phyloP scores from a whole-genome alignment of 2,888 invertebrate species.

The Drosophila anomelani region DNA sequence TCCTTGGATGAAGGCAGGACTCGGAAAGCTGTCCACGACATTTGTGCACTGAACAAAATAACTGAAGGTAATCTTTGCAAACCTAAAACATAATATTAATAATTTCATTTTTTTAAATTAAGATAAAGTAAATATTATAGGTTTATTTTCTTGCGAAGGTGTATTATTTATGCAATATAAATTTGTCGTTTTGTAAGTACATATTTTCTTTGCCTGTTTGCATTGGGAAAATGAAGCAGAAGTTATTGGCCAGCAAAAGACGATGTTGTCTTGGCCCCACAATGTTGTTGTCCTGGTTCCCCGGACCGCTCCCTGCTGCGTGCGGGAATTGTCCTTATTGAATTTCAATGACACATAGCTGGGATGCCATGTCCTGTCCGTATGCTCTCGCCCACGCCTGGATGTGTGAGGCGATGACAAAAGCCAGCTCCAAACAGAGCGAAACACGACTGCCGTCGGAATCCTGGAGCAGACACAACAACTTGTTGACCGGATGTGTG shows the following conservation, averaged over 20 bases:
- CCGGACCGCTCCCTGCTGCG: constrained; percentile 17
- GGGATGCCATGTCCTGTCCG: constrained; percentile 42
- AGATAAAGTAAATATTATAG: no score
- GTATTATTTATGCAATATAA: neutral
- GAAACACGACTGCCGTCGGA: constrained; percentile 31
- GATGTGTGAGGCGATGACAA: constrained; percentile 61
- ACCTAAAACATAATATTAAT: neutral
- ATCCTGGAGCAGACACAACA: constrained; percentile 50
- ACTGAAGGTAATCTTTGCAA: rapidly evolving
- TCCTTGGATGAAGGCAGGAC: constrained; percentile 41
- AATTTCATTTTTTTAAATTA: neutral
- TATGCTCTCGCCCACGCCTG: constrained; percentile 35
- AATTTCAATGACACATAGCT: constrained; percentile 71
- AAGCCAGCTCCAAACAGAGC: constrained; percentile 39
- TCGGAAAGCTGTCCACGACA: constrained; percentile 19
- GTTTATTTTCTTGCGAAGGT: rapidly evolving
- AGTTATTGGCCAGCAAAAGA: constrained; percentile 69
- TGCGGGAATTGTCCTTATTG: constrained; percentile 69
- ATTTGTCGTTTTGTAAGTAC: no score
- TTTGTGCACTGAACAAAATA: constrained; percentile 4
- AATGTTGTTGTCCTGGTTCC: constrained; percentile 45
- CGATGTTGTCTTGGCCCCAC: constrained; percentile 57
- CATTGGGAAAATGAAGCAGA: constrained; percentile 55
- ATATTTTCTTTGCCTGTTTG: constrained; percentile 12
- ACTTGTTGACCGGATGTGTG: constrained; percentile 77